Conservation (phyloP, 2,113 vertebrate genomes). For the Zosterops pallidus region DNA sequence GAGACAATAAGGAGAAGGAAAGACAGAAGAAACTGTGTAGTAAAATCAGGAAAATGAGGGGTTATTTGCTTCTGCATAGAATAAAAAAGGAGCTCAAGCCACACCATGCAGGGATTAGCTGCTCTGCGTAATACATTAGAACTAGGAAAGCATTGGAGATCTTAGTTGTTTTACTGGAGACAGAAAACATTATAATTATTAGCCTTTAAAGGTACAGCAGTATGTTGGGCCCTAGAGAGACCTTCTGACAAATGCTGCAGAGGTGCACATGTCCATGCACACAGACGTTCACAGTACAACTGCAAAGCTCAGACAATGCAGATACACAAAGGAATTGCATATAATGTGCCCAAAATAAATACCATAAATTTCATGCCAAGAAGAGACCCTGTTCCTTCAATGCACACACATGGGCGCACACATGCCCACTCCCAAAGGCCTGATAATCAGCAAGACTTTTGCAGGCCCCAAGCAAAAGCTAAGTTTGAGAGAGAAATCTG, state of each 20-base stretch:
- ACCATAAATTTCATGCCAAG: background rate
- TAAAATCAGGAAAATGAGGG: background rate
- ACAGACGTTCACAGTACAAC: background rate
- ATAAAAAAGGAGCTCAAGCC: background rate
- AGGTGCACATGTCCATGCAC: background rate
- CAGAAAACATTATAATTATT: background rate
- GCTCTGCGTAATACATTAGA: background rate
- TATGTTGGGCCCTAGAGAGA: background rate
- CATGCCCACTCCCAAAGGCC: fast-evolving
- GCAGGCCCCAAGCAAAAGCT: background rate
- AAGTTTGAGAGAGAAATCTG: background rate
- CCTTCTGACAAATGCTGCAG: background rate
- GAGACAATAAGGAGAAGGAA: background rate
- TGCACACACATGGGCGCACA: fast-evolving
- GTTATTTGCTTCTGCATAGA: background rate
- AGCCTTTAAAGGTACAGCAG: background rate
- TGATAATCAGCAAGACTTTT: background rate
- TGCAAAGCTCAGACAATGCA: background rate
- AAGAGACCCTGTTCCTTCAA: background rate
- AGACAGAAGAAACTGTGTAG: background rate
- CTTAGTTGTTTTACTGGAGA: background rate
- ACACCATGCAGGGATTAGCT: background rate
- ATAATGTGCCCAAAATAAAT: background rate
- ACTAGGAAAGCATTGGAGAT: background rate
- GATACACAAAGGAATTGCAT: background rate